phyloP scores from a whole-genome alignment of 2,797 vertebrate species.

The Podarcis siculus region DNA sequence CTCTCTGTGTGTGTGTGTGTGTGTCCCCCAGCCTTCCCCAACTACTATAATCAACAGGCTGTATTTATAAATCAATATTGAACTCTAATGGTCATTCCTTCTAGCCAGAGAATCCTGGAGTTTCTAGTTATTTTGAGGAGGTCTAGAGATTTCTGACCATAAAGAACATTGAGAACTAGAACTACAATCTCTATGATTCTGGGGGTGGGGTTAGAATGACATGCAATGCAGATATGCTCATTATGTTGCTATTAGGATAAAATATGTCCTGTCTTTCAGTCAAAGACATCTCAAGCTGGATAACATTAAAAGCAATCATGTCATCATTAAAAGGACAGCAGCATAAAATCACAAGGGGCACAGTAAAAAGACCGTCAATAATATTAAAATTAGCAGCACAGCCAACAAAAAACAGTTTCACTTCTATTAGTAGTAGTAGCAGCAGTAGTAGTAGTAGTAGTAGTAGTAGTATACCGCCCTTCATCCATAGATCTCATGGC shows the following conservation, averaged over 20 bases:
- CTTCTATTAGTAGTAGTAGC: too few relatives aligned
- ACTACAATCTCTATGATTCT: background rate
- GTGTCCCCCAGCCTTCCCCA: too few relatives aligned
- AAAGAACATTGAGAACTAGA: background rate
- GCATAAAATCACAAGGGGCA: background rate
- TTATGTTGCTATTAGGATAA: background rate
- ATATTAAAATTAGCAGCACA: background rate
- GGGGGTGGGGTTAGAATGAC: background rate
- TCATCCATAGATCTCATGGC: too few relatives aligned
- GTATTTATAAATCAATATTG: background rate
- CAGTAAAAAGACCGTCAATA: background rate
- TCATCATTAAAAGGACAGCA: background rate
- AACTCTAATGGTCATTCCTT: background rate
- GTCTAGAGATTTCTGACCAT: background rate
- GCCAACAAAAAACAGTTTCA: background rate
- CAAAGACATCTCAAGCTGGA: background rate
- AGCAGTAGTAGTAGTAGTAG: too few relatives aligned
- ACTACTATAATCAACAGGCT: background rate
- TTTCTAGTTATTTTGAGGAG: background rate
- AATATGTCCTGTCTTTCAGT: background rate
- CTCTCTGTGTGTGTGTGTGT: too few relatives aligned
- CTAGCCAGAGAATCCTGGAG: background rate
- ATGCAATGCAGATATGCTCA: background rate
- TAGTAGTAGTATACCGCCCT: too few relatives aligned
- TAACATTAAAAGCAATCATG: background rate